Evolutionary conservation across 1,140 invertebrate genomes (phyloP).

Genomic region (Drosophila kohkoa): DNA sequence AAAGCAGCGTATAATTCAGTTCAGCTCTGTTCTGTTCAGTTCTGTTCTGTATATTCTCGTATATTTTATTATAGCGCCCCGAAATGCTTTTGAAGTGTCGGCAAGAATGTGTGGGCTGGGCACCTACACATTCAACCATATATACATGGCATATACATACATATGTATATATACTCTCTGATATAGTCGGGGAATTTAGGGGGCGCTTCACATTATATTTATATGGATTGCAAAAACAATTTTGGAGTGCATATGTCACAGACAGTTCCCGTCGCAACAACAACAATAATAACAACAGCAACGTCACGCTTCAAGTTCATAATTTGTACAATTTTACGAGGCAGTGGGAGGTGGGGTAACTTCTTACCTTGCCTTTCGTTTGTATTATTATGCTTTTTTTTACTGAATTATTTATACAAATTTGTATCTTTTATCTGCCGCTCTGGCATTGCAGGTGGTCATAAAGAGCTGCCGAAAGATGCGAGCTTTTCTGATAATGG

Average conservation of each 20-base stretch:
- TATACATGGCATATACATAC: background rate
- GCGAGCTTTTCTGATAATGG: conserved; percentile 72
- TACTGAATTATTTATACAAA: conserved; percentile 69
- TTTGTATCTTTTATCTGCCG: conserved; percentile 66
- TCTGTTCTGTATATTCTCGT: conserved; percentile 19
- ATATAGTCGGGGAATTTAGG: too few relatives aligned
- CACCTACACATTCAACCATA: conserved; percentile 22
- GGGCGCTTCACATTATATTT: conserved; percentile 13
- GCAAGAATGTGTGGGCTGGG: conserved; percentile 40
- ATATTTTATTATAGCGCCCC: conserved; percentile 67
- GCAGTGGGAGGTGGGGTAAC: background rate
- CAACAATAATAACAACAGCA: conserved; percentile 13
- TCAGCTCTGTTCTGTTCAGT: background rate
- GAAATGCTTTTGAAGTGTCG: conserved; percentile 71
- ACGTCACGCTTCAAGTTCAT: conserved; percentile 70
- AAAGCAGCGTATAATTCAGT: conserved; percentile 73
- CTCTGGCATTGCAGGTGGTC: conserved; percentile 71
- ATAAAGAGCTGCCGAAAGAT: conserved; percentile 68
- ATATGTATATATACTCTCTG: background rate
- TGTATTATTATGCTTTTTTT: background rate
- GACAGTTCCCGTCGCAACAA: conserved; percentile 31
- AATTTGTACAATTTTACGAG: conserved; percentile 70
- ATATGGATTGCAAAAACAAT: conserved; percentile 45
- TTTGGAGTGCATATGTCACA: conserved; percentile 73
- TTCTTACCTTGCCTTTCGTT: background rate